Conservation (phyloP, 2,113 vertebrate species). For the Campylomormyrus numenius region DNA sequence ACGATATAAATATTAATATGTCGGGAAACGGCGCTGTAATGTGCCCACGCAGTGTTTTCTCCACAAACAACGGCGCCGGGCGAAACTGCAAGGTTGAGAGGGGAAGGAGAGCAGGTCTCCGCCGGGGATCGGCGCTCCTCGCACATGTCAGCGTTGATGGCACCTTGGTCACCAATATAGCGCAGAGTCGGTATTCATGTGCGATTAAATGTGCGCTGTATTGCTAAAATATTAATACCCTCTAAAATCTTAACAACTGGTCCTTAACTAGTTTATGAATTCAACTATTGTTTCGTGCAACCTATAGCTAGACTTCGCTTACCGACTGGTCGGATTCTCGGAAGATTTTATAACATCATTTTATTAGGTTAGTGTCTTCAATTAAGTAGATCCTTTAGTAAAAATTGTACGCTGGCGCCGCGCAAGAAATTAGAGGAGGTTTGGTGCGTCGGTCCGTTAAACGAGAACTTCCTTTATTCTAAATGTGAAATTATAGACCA, state of each 20-base stretch:
- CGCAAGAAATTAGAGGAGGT: not conserved
- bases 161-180: not conserved
- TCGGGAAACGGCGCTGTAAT: not conserved
- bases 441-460: not conserved
- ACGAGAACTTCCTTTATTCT: constrained; percentile 3
- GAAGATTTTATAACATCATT: not conserved
- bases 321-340: not conserved
- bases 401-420: not conserved
- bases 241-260: not conserved
- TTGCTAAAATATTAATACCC: not conserved
- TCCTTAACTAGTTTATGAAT: not conserved
- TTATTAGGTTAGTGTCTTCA: not conserved
- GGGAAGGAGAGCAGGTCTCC: not conserved
- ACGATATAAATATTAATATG: not conserved
- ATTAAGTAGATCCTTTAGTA: not conserved
- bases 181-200: not conserved
- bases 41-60: not conserved
- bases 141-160: not conserved
- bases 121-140: not conserved
- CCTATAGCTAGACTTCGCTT: not conserved
- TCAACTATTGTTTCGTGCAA: not conserved
- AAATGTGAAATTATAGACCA: not conserved
- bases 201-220: not conserved
- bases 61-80: not conserved
- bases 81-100: not conserved